A percentile compares a stretch with the other conserved stretches of the same genome.
phyloP scores from a whole-genome alignment of 1,140 invertebrate species.

The Protaetia brevitarsis region DNA sequence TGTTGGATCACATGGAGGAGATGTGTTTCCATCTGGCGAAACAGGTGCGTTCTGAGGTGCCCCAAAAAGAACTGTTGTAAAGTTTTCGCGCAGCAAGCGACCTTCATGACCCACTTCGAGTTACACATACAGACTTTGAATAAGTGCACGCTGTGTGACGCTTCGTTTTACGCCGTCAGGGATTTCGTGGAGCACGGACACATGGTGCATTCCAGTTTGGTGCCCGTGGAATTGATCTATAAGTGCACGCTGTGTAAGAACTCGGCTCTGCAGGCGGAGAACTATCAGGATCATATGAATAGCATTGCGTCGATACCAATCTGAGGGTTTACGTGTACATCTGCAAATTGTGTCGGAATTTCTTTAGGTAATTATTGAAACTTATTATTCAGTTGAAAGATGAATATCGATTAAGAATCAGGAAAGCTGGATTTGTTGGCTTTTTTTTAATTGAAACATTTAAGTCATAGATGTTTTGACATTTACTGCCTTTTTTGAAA shows the following conservation, averaged over 20 bases:
- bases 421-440: no score
- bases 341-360: slow-evolving; percentile 41
- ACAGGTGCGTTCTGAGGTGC: slow-evolving; percentile 50
- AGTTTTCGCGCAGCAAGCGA: slow-evolving; percentile 48
- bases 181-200: slow-evolving; percentile 40
- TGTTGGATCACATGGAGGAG: slow-evolving; percentile 52
- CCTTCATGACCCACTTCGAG: slow-evolving; percentile 50
- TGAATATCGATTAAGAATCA: no score
- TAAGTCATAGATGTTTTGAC: no score
- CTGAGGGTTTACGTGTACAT: slow-evolving; percentile 39
- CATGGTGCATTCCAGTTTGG: slow-evolving; percentile 19
- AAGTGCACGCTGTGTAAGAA: slow-evolving; percentile 35
- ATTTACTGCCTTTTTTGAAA: no score
- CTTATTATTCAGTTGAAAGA: slow-evolving; percentile 33
- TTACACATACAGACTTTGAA: slow-evolving; percentile 49
- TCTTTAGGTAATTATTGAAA: slow-evolving; percentile 38
- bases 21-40: slow-evolving; percentile 53
- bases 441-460: no score
- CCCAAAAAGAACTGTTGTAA: slow-evolving; percentile 45
- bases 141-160: slow-evolving; percentile 49
- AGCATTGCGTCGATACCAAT: slow-evolving; percentile 33
- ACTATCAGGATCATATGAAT: slow-evolving; percentile 33
- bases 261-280: slow-evolving; percentile 17
- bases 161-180: slow-evolving; percentile 43
- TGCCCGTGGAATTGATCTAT: slow-evolving; percentile 27